Base-by-base conservation (phyloP, 2,888 invertebrate species). In the Coleophora flavipennella region DNA sequence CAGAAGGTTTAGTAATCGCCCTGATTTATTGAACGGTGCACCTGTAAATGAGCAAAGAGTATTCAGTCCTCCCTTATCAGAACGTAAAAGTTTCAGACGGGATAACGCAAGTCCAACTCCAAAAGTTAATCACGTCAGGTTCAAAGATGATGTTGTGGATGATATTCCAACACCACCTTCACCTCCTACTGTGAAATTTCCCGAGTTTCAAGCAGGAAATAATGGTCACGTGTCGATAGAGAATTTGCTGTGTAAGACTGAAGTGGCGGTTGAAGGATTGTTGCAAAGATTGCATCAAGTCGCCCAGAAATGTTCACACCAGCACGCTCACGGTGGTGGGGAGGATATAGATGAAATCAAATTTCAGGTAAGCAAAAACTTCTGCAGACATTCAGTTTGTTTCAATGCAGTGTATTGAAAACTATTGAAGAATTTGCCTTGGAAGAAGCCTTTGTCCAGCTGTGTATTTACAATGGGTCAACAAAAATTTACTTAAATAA, bases 281-380 rank as follows among this genome's bases (percentile, higher is more conserved):
- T 67, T 92, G 49, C 88, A 89, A 48, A 76, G 90, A 48, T 66
- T 92, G 49, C 91, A 92, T 55, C 90, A 90, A 53, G 89, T 90
- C 12, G 91, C 91, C 3, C 90, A 89, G 44, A 89, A 89, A 49
- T 92, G 92, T 56, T 87, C 88, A 7, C 89, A 89, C 10, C 92
- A 92, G 14, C 92, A 92, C 62, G 86, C 90, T 0, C 91, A 91
- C 35, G 92, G 92, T 0, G 92, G 92, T 1, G 92, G 92, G 0
- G 87, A 88, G 41, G 88, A 89, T 51, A 92, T 92, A 54, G 90
- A 91, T 55, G 92, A 93, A 63, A 87, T 90, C 32, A 91, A 92
- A 65, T 93, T 92, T 63, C 91, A 92, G 80, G 89, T 89, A 57
- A 81, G 75, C 54, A 31, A 20, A 3, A 20, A 20, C 20, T 20